Evolutionary conservation across 1,140 invertebrate species (phyloP).

Genomic region (Zaprionus camerounensis): DNA sequence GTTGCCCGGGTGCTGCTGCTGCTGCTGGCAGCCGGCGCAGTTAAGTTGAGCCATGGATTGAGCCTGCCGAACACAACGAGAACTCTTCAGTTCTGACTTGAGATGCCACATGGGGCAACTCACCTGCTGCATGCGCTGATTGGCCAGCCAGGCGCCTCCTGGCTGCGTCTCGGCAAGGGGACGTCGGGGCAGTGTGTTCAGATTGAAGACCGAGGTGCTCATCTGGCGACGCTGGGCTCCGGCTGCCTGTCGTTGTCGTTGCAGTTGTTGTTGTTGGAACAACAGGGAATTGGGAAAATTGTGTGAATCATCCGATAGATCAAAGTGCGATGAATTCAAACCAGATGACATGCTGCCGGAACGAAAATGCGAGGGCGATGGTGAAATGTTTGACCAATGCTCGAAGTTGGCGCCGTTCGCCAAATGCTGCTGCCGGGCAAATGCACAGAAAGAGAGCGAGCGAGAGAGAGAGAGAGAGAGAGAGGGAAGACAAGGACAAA

Average conservation of each 20-base stretch:
- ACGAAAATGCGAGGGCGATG: conserved; percentile 84
- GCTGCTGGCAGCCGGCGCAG: conserved; percentile 83
- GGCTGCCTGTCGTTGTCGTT: conserved; percentile 64
- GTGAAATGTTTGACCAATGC: conserved; percentile 84
- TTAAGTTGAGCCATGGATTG: conserved; percentile 89
- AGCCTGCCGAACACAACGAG: conserved; percentile 84
- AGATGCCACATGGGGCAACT: not conserved
- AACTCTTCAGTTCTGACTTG: not conserved
- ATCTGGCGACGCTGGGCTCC: conserved; percentile 70
- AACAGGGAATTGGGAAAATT: conserved; percentile 80
- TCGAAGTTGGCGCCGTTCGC: conserved; percentile 72
- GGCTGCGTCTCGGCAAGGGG: conserved; percentile 57
- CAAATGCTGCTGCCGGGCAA: conserved; percentile 58
- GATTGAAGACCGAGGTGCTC: conserved; percentile 86
- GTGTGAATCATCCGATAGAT: conserved; percentile 78
- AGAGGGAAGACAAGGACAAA: conserved; percentile 56
- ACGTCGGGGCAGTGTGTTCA: conserved; percentile 79
- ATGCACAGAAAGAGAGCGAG: conserved; percentile 57
- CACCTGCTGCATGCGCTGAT: conserved; percentile 80
- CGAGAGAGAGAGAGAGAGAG: conserved; percentile 50
- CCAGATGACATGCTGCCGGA: conserved; percentile 85
- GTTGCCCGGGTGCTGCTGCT: conserved; percentile 10
- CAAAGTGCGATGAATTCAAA: conserved; percentile 83
- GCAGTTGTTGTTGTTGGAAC: conserved; percentile 67
- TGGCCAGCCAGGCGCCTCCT: conserved; percentile 57